Evolutionary conservation across 2,888 invertebrate species (phyloP).

Genomic region (Taphrorychus bicolor): DNA sequence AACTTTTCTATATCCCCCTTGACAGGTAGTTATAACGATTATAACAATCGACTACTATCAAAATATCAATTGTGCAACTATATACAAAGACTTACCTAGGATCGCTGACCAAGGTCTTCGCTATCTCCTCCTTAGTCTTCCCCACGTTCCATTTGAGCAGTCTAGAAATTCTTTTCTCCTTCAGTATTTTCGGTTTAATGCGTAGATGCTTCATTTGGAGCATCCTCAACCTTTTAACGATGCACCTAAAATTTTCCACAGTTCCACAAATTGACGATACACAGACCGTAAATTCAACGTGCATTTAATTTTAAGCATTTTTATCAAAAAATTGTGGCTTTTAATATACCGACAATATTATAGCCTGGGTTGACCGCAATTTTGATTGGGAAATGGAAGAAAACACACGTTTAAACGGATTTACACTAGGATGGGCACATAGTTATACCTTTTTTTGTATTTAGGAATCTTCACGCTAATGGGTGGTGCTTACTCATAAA

Average conservation of each 20-base stretch:
- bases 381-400: neutral
- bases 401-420: neutral
- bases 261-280: neutral
- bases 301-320: conserved; percentile 1
- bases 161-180: conserved; percentile 20
- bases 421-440: neutral
- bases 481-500: too few species aligned
- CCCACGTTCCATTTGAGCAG: conserved; percentile 36
- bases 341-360: too few species aligned
- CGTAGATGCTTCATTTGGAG: conserved; percentile 41
- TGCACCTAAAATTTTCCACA: conserved; percentile 37
- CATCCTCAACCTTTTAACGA: conserved; percentile 38
- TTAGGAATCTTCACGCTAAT: too few species aligned
- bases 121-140: neutral
- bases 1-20: too few species aligned
- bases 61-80: neutral
- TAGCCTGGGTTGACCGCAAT: too few species aligned
- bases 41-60: too few species aligned
- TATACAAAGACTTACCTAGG: conserved; percentile 8
- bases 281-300: neutral
- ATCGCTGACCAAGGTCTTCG: neutral
- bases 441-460: too few species aligned
- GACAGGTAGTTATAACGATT: too few species aligned
- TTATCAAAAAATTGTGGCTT: neutral
- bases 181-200: conserved; percentile 14